Evolutionary conservation across 2,797 vertebrate species (phyloP).

Genomic region (Myripristis jacobus): DNA sequence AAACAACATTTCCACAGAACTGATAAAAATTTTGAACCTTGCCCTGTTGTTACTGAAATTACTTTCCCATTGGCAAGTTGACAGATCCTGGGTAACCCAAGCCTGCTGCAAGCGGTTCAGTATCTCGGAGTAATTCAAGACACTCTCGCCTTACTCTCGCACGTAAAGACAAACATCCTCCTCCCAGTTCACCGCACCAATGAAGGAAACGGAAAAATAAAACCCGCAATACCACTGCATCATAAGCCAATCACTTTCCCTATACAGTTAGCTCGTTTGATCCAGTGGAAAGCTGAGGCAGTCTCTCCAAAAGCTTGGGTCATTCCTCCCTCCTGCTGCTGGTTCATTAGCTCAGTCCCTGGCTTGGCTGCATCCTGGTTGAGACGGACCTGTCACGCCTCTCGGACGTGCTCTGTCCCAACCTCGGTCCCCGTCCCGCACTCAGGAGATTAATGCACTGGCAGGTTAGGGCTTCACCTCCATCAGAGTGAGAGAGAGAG

Average conservation of each 20-base stretch:
- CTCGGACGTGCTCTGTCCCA: not conserved
- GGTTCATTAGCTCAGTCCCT: slow-evolving; percentile 11
- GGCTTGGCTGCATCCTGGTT: not conserved
- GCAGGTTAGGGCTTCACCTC: slow-evolving; percentile 51
- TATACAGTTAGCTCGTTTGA: not conserved
- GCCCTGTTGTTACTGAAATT: slow-evolving; percentile 25
- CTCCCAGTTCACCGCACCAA: not conserved
- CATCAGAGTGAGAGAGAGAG: slow-evolving; percentile 17
- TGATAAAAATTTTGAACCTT: slow-evolving; percentile 65
- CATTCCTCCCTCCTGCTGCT: not conserved
- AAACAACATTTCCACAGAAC: slow-evolving; percentile 34
- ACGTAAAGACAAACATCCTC: not conserved
- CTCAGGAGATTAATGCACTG: slow-evolving; percentile 41
- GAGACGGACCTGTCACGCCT: slow-evolving; percentile 6
- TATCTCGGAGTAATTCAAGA: slow-evolving; percentile 39
- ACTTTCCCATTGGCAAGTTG: slow-evolving; percentile 18
- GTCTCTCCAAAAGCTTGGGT: not conserved
- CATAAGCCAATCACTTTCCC: not conserved
- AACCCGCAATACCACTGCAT: not conserved
- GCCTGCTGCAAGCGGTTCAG: slow-evolving; percentile 18
- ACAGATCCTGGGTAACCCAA: slow-evolving; percentile 44
- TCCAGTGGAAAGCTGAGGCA: not conserved
- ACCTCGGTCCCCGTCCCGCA: not conserved
- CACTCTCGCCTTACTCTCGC: not conserved
- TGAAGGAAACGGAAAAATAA: not conserved